Conservation (phyloP, 2,113 vertebrate species). For the Synchiropus splendidus region DNA sequence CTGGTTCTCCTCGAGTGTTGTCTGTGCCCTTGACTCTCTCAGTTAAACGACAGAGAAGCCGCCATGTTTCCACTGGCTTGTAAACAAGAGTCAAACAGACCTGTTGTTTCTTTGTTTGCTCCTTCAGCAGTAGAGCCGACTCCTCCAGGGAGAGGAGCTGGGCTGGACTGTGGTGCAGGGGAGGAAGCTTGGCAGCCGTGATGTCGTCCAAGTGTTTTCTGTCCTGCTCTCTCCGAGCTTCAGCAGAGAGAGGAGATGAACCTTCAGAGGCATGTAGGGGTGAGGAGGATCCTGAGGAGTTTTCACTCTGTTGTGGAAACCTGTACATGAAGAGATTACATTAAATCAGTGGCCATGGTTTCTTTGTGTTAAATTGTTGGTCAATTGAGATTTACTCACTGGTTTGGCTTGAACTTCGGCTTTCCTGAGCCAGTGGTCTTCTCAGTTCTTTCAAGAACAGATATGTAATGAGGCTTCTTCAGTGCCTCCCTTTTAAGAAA, state of each 20-base stretch:
- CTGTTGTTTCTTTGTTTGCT: constrained; percentile 77
- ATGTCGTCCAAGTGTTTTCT: constrained; percentile 85
- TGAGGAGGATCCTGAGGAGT: constrained; percentile 59
- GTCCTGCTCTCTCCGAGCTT: constrained; percentile 67
- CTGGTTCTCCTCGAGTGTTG: no score
- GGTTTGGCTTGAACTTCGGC: constrained; percentile 77
- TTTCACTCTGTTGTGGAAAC: constrained; percentile 49
- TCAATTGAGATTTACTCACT: constrained; percentile 57
- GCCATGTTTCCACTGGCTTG: no score
- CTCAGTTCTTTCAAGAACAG: constrained; percentile 74
- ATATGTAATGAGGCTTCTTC: constrained; percentile 70
- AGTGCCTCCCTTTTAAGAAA: constrained; percentile 35
- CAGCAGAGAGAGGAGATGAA: constrained; percentile 49
- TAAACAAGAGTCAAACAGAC: constrained; percentile 52
- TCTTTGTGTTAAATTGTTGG: neutral
- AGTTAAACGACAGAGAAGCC: no score
- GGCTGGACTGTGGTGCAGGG: constrained; percentile 72
- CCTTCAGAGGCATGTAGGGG: constrained; percentile 45
- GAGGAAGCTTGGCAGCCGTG: constrained; percentile 80
- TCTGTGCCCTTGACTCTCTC: no score
- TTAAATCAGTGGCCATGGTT: neutral
- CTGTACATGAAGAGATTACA: constrained; percentile 49
- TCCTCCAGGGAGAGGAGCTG: constrained; percentile 78
- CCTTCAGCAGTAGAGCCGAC: constrained; percentile 70
- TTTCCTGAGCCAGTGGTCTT: constrained; percentile 47